Conservation (phyloP, 1,140 invertebrate genomes). For the Chironomus tepperi region DNA sequence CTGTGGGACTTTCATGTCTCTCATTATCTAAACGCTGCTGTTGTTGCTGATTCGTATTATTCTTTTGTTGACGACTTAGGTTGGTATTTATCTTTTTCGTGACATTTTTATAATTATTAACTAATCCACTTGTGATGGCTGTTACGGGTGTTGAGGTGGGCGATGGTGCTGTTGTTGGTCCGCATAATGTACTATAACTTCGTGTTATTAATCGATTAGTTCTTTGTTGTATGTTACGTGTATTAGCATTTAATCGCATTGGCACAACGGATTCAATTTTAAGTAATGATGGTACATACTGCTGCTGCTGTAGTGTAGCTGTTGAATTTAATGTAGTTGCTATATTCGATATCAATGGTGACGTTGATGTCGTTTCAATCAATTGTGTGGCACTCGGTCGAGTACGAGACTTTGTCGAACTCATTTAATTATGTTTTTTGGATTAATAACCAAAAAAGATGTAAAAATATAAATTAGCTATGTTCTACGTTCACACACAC, state of each 20-base stretch:
- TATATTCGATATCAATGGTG: not conserved
- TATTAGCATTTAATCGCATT: conserved; percentile 31
- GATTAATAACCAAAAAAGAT: too few relatives aligned
- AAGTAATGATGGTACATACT: conserved; percentile 42
- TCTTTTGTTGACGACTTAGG: conserved; percentile 27
- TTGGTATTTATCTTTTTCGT: conserved; percentile 14
- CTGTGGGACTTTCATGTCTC: conserved; percentile 34
- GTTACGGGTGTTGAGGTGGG: not conserved
- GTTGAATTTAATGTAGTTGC: not conserved
- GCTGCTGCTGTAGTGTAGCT: conserved; percentile 10
- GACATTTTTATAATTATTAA: not conserved
- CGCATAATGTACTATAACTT: conserved; percentile 44
- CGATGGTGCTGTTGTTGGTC: conserved; percentile 25
- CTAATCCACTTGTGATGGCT: conserved; percentile 28
- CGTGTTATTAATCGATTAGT: conserved; percentile 43
- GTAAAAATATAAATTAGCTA: too few relatives aligned
- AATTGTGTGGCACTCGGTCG: not conserved
- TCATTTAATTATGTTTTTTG: not conserved
- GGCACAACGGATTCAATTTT: conserved; percentile 52
- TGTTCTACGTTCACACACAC: too few relatives aligned
- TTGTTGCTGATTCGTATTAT: conserved; percentile 34
- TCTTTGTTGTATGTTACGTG: conserved; percentile 31
- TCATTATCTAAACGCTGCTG: conserved; percentile 39
- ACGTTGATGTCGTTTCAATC: conserved; percentile 13
- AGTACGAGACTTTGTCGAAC: not conserved